Base-by-base conservation (phyloP, 2,888 invertebrate genomes). In the Oithona nana region DNA sequence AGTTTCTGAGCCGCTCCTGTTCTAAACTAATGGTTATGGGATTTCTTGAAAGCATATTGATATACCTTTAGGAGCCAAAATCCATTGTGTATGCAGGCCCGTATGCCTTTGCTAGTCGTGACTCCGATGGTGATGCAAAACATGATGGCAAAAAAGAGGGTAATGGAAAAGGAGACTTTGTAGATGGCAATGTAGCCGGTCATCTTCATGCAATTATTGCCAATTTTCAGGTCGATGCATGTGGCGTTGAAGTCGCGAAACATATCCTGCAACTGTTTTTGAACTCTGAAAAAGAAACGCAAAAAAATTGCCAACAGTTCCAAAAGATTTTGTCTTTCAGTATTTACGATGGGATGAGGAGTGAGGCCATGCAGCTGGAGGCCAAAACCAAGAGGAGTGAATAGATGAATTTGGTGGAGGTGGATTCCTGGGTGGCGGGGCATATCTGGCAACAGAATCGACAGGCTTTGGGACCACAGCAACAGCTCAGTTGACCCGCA, bases 131-230 rank as follows among this genome's bases (percentile, higher is more conserved):
- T 50, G n/a, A 61, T 28, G 28, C 29, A 20, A 11, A 26, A 26
- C 29, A 52, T 22, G 22, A 28, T n/a, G 22, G 28, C 28, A 29
- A 52, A 61, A 29, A 61, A 54, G 24, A 29, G n/a, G 1, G 54
- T 50, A 16, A 61, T 26, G n/a, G 54, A 20, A 22, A 29, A 62
- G 22, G 29, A 20, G n/a, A 62, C 31, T 48, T 62, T 62, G 26
- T 57, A 62, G 20, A 62, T 20, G 24, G 62, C 62, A 20, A 54
- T 62, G 62, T 62, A 56, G 13, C 62, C 62, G 16, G 62, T 62
- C 22, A 62, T 24, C 56, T 57, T 29, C 56, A 54, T 52, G 31
- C 62, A 62, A 26, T 55, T 39, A 20, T 50, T 49, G 6, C 54
- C 56, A 20, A 62, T 52, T 8, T 56, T 39, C 22, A 62, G 28